phyloP scores from a whole-genome alignment of 2,797 vertebrate genomes.

The Poecilia gillii region DNA sequence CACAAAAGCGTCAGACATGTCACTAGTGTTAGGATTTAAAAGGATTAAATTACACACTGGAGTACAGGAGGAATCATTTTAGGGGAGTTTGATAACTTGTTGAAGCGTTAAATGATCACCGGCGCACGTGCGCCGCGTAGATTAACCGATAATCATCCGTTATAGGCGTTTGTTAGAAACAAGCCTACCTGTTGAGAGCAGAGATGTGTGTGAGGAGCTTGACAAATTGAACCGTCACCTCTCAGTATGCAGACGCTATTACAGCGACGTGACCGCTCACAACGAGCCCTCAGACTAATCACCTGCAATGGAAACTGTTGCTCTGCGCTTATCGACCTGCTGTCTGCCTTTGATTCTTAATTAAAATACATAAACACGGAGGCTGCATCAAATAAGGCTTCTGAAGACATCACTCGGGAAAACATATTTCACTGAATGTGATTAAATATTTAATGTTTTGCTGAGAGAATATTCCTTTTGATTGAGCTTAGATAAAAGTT shows the following conservation, averaged over 20 bases:
- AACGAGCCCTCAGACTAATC: constrained; percentile 71
- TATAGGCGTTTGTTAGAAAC: constrained; percentile 42
- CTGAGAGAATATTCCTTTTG: constrained; percentile 21
- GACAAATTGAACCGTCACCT: constrained; percentile 74
- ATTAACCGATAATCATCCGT: constrained; percentile 55
- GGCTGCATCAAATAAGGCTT: constrained; percentile 32
- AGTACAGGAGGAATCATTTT: neutral
- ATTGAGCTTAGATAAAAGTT: constrained; percentile 22
- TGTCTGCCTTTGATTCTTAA: constrained; percentile 59
- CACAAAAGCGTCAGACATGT: neutral
- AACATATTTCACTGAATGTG: constrained; percentile 18
- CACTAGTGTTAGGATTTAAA: neutral
- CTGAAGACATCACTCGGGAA: constrained; percentile 8
- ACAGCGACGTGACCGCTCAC: constrained; percentile 72
- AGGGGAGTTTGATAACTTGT: constrained; percentile 68
- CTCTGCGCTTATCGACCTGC: constrained; percentile 71
- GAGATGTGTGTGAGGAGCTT: constrained; percentile 41
- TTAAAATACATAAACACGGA: constrained; percentile 58
- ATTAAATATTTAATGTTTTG: constrained; percentile 9
- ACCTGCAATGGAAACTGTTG: constrained; percentile 73
- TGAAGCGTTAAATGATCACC: constrained; percentile 43
- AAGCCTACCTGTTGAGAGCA: constrained; percentile 74
- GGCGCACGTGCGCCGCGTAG: constrained; percentile 44
- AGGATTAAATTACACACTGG: neutral
- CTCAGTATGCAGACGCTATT: constrained; percentile 80